Evolutionary conservation across 2,888 invertebrate species (phyloP).

Genomic region (Amblyjoppa fuscipennis): DNA sequence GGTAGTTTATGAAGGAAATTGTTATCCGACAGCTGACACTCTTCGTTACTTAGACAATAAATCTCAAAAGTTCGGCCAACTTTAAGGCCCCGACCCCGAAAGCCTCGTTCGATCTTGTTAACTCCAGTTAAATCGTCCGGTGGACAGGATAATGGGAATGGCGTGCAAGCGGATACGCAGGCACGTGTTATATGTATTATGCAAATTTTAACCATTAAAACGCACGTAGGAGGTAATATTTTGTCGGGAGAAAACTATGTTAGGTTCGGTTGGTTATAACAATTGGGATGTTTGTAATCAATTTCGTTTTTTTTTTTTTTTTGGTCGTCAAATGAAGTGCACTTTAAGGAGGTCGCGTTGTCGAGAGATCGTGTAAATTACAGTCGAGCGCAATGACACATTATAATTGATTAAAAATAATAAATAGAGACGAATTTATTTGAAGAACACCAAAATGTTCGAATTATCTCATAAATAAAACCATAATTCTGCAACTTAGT

Average conservation of each 20-base stretch:
- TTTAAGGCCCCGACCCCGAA: constrained; percentile 11
- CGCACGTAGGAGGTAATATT: constrained; percentile 9
- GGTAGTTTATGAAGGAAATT: constrained; percentile 56
- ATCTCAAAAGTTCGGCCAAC: constrained; percentile 56
- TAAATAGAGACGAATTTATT: too few relatives aligned
- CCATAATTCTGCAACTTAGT: too few relatives aligned
- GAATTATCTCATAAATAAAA: too few relatives aligned
- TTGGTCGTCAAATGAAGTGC: too few relatives aligned
- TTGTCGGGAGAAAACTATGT: not conserved
- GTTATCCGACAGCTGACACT: constrained; percentile 66
- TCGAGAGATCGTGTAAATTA: too few relatives aligned
- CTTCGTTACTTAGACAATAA: constrained; percentile 61
- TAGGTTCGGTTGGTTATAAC: too few relatives aligned
- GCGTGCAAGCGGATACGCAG: constrained; percentile 41
- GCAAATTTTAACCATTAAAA: not conserved
- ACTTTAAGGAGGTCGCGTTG: too few relatives aligned
- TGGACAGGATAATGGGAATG: constrained; percentile 62
- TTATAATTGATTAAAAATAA: too few relatives aligned
- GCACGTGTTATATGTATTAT: constrained; percentile 10
- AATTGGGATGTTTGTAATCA: too few relatives aligned
- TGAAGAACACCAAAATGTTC: too few relatives aligned
- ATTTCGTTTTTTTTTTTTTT: too few relatives aligned
- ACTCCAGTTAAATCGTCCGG: constrained; percentile 50
- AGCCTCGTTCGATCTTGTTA: constrained; percentile 56
- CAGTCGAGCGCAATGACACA: too few relatives aligned